Evolutionary conservation across 2,888 invertebrate genomes (phyloP), one percentile per base, ranked within the genome.

Genomic region (Morpho deidamia): DNA sequence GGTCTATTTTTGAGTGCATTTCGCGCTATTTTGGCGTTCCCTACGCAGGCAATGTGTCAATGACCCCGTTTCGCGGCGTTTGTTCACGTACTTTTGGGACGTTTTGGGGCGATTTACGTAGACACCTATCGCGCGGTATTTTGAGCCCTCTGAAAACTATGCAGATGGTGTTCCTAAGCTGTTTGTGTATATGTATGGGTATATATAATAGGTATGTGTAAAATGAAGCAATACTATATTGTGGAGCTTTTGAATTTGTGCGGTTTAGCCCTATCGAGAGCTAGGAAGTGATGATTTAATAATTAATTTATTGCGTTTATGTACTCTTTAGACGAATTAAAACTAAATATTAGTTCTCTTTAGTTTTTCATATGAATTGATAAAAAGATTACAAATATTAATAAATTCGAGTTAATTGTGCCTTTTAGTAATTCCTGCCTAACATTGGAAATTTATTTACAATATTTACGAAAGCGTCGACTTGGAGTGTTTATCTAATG

Each of bases 21-120:
- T 89, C 78, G 88, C 88, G 89, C 87, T 89, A 89, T 89, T 88
- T 89, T 89, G 86, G 86, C 88, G 89, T 89, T 88, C 88, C 88
- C 88, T 87, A 80, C 80, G 74, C 78, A 73, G 69, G 73, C 77
- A 77, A 71, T 78, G 76, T 85, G 89, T 88, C 89, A 88, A 85
- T 88, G 89, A 89, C 88, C 89, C 76, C 83, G 85, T 79, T 86
- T 82, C 77, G 69, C 72, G 69, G 73, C 83, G 85, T 86, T 72
- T 87, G 84, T 89, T 88, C 80, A 88, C 88, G 83, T 82, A 84
- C 76, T 86, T 88, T 87, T 86, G 74, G 83, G 78, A 82, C 85
- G 79, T 85, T 83, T 88, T 81, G 71, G 86, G 78, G 81, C 82
- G 80, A 78, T 80, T 74, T 65, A 65, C 67, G 71, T 65, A 58